phyloP scores from a whole-genome alignment of 2,113 vertebrate genomes.

The Rhabdomys dilectus region DNA sequence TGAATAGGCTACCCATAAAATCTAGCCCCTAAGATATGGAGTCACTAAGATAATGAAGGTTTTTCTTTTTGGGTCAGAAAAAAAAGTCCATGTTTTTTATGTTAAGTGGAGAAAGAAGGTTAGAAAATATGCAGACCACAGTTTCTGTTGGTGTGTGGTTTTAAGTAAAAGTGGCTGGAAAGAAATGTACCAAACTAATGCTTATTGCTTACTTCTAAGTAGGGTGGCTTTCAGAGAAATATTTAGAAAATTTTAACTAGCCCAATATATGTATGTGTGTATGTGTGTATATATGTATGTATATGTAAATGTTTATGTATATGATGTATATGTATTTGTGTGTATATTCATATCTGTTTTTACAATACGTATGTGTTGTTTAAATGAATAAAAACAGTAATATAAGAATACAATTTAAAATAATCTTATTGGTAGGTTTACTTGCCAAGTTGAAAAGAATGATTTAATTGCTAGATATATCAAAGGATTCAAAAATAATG shows the following conservation, averaged over 20 bases:
- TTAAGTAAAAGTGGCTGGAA: conserved; percentile 50
- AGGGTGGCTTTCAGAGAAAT: background rate
- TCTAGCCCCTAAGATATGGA: conserved; percentile 22
- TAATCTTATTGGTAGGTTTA: conserved; percentile 18
- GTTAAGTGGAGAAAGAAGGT: background rate
- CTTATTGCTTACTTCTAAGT: conserved; percentile 50
- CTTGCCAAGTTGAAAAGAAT: background rate
- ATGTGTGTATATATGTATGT: background rate
- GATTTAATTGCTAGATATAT: conserved; percentile 8
- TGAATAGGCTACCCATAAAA: conserved; percentile 61
- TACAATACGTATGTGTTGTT: background rate
- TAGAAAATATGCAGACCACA: conserved; percentile 60
- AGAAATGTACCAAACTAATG: conserved; percentile 38
- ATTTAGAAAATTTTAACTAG: conserved; percentile 13
- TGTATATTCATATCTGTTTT: background rate
- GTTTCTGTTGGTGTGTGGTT: conserved; percentile 56
- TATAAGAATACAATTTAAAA: background rate
- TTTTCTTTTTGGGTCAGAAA: conserved; percentile 66
- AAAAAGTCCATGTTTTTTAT: conserved; percentile 36
- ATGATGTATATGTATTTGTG: background rate
- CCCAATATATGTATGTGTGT: background rate
- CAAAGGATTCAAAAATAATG: conserved; percentile 39
- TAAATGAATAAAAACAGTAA: conserved; percentile 12
- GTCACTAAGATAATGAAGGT: conserved; percentile 54
- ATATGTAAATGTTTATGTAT: background rate